These are phyloP conservation scores for Apodemus agrarius DNA, from an alignment of 2,797 vertebrate species.

Conservation along the genomic window DNA sequence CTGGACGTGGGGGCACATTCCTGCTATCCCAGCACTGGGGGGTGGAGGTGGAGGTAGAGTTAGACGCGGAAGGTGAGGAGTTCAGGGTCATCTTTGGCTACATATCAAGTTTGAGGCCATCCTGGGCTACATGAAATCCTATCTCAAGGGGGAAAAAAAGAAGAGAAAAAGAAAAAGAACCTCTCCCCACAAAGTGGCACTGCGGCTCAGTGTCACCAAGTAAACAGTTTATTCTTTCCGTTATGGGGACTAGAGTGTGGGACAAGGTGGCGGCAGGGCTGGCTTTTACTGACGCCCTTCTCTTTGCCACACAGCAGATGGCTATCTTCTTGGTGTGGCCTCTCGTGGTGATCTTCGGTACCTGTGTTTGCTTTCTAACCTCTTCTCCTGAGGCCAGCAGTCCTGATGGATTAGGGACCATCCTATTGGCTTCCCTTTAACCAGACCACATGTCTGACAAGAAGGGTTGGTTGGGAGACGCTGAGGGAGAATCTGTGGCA, in stretches of 20 bases:
- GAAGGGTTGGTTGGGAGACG: neutral
- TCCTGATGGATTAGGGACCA: neutral
- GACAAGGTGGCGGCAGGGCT: neutral
- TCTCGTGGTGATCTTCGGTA: neutral
- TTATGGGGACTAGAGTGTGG: neutral
- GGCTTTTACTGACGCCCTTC: neutral
- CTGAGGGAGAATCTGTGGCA: neutral
- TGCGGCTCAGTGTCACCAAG: neutral
- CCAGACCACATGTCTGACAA: neutral
- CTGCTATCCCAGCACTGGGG: neutral
- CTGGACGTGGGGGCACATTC: neutral
- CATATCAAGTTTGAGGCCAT: neutral
- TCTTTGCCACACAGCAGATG: neutral
- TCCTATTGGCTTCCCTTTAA: neutral
- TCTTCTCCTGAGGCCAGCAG: neutral
- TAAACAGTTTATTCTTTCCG: neutral
- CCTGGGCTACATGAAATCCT: neutral
- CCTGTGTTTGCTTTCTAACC: neutral
- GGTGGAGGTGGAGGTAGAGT: neutral
- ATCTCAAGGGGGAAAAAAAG: neutral
- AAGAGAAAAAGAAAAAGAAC: neutral
- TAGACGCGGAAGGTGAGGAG: neutral
- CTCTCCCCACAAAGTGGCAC: neutral
- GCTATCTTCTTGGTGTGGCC: neutral
- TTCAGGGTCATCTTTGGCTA: neutral